Evolutionary conservation across 2,113 vertebrate species (phyloP), one percentile per base, ranked within the genome.

Genomic region (Axis porcinus): DNA sequence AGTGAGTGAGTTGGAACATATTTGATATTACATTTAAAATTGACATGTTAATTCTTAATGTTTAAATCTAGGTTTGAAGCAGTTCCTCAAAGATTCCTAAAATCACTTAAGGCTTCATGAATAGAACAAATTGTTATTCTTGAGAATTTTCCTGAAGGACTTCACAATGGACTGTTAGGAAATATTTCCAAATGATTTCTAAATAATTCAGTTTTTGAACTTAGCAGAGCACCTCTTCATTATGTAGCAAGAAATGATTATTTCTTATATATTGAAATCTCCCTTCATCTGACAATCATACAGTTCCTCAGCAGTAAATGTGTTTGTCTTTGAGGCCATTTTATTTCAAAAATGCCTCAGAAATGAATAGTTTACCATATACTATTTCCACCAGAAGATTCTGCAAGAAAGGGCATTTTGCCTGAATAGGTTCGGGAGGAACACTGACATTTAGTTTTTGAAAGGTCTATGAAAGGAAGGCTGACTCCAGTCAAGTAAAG

Each of bases 11-110:
- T 93, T 93, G 78, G 70, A 96, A 96, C 43, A 47, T 25, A 91
- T 58, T 89, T 83, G 81, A 79, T 96, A 94, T 89, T 93, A 89
- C 70, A 79, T 93, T 95, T 95, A 79, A 92, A 96, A 62, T 40
- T 95, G 97, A 95, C 89, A 96, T 88, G 86, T 96, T 97, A 91
- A 74, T 78, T 97, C 55, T 91, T 86, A 91, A 93, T 97, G 92
- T 98, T 97, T 98, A 95, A 96, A 95, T 96, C 93, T 95, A 89
- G 43, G 43, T 78, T 95, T 86, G 54, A 94, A 94, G 43, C 55
- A 86, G 81, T 91, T 91, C 67, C 40, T 95, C 67, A 89, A 89
- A 93, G 62, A 91, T 91, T 94, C 87, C 55, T 97, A 82, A 93
- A 96, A 91, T 97, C 90, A 95, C 91, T 95, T 96, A 83, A n/a